These are phyloP conservation scores for Engraulis encrasicolus DNA, from an alignment of 2,113 vertebrate species.

Conservation along the genomic window DNA sequence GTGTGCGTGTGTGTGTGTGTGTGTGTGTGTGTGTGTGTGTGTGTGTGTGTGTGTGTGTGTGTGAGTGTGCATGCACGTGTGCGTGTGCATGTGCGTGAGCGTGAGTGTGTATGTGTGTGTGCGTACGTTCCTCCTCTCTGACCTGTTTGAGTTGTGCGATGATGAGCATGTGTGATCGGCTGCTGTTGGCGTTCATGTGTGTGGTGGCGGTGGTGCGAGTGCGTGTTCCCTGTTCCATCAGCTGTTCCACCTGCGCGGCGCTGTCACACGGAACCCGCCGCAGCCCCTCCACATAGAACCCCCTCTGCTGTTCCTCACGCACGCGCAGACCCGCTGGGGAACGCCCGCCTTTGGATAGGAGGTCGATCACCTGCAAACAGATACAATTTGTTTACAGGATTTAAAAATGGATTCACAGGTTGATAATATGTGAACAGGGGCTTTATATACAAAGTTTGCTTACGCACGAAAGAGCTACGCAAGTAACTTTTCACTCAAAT, in stretches of 20 bases:
- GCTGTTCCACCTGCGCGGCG: constrained; percentile 78
- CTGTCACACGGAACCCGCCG: constrained; percentile 82
- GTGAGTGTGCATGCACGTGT: constrained; percentile 82
- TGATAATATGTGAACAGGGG: too few relatives aligned
- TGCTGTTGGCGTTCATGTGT: constrained; percentile 86
- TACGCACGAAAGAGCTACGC: too few relatives aligned
- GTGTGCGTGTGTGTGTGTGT: too few relatives aligned
- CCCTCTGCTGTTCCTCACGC: constrained; percentile 83
- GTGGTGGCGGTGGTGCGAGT: constrained; percentile 85
- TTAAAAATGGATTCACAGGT: too few relatives aligned
- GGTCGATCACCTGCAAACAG: constrained; percentile 79
- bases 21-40: too few relatives aligned
- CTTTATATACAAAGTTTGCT: too few relatives aligned
- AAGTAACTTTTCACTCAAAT: too few relatives aligned
- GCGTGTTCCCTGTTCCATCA: constrained; percentile 86
- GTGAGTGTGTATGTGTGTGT: constrained; percentile 87
- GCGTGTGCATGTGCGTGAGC: constrained; percentile 67
- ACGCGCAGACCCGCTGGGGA: constrained; percentile 77
- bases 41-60: constrained; percentile 87
- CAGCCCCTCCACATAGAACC: constrained; percentile 88
- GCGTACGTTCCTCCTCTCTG: constrained; percentile 48
- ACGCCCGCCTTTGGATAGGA: constrained; percentile 77
- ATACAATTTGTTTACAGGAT: too few relatives aligned
- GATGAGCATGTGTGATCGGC: constrained; percentile 88
- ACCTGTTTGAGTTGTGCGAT: constrained; percentile 87